phyloP scores from a whole-genome alignment of 2,113 vertebrate species.

The Semnornis frantzii region DNA sequence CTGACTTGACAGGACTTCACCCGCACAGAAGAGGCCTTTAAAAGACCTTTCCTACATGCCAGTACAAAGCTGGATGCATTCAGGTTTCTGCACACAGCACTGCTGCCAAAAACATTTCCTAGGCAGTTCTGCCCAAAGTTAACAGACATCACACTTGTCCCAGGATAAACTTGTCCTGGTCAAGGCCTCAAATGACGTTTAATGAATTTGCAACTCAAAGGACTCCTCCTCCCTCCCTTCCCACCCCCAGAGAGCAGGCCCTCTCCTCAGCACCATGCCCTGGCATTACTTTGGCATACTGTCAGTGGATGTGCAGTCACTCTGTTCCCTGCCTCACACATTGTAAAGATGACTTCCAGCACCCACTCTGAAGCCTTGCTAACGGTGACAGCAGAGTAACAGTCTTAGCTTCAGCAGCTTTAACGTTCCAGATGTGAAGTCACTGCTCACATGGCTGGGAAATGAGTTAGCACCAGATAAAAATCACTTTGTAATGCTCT shows the following conservation, averaged over 20 bases:
- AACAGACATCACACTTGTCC: slow-evolving; percentile 32
- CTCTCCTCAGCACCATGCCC: neutral
- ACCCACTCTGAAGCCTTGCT: neutral
- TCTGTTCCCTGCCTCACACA: neutral
- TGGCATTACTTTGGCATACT: neutral
- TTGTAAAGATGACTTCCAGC: neutral
- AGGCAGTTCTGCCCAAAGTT: slow-evolving; percentile 54
- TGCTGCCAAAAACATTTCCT: slow-evolving; percentile 48
- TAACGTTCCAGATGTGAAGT: neutral
- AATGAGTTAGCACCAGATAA: neutral
- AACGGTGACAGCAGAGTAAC: neutral
- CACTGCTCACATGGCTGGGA: neutral
- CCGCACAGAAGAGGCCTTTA: neutral
- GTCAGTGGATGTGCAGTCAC: neutral
- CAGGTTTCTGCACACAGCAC: neutral
- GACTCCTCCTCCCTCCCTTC: slow-evolving; percentile 32
- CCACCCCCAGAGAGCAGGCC: neutral
- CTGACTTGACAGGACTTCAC: neutral
- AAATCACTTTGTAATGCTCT: neutral
- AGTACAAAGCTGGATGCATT: neutral
- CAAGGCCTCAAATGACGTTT: slow-evolving; percentile 70
- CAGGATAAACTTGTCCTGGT: slow-evolving; percentile 47
- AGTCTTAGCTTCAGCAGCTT: neutral
- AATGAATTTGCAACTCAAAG: slow-evolving; percentile 37
- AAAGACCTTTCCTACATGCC: neutral